Conservation (phyloP, 2,113 vertebrate species). For the Python bivittatus region DNA sequence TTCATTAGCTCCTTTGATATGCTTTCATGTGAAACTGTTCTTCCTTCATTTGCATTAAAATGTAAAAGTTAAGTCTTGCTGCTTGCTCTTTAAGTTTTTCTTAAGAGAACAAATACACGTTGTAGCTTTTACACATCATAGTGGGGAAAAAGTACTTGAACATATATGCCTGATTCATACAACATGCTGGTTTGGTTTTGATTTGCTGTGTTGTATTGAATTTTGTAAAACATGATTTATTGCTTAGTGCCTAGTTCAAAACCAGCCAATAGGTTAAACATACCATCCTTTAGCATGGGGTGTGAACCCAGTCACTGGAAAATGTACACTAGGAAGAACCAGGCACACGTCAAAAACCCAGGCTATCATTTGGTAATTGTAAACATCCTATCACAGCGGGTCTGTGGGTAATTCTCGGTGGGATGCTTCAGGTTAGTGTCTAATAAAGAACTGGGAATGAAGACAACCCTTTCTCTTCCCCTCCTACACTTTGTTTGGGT, state of each 20-base stretch:
- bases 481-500: constrained; percentile 20
- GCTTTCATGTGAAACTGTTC: background rate
- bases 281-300: background rate
- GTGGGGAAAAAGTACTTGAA: background rate
- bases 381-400: background rate
- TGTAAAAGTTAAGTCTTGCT: background rate
- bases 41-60: background rate
- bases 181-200: background rate
- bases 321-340: background rate
- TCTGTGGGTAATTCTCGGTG: background rate
- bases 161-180: background rate
- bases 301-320: background rate
- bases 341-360: background rate
- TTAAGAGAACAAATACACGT: background rate
- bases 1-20: background rate
- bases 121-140: background rate
- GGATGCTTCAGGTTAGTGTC: background rate
- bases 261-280: background rate
- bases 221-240: background rate
- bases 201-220: background rate
- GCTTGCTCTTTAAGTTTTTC: background rate
- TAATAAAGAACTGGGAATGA: background rate
- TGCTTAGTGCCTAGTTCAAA: background rate
- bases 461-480: no score
- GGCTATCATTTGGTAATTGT: background rate